Percentiles rank a stretch among this genome's conserved stretches.
Evolutionary conservation across 2,888 invertebrate genomes (phyloP).

Genomic region (Cerastis rubricosa): DNA sequence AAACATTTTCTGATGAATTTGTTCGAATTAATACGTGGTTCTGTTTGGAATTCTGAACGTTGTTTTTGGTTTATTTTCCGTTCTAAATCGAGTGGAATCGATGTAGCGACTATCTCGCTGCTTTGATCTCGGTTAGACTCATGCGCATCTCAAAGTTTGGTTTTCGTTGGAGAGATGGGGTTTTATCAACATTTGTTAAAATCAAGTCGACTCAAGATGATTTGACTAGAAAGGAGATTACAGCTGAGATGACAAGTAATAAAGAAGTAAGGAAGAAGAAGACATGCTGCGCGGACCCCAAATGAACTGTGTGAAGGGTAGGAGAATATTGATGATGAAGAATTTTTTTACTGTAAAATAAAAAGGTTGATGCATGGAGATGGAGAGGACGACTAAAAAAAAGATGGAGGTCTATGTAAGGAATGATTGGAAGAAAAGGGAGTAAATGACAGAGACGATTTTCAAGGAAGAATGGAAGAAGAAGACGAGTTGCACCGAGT

Average conservation of each 20-base stretch:
- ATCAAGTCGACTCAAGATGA: background rate
- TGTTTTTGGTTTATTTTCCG: constrained; percentile 76
- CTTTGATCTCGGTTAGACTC: constrained; percentile 77
- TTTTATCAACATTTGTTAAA: background rate
- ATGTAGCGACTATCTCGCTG: constrained; percentile 80
- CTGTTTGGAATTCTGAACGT: constrained; percentile 76
- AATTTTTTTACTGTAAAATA: background rate
- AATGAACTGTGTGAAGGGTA: background rate
- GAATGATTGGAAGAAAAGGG: too few species aligned
- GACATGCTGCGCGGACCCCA: background rate
- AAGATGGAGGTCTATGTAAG: background rate
- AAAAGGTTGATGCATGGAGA: background rate
- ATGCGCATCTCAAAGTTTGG: constrained; percentile 72
- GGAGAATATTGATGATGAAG: background rate
- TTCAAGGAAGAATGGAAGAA: too few species aligned
- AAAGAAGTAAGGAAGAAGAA: background rate
- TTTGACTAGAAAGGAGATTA: background rate
- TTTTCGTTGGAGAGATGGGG: background rate
- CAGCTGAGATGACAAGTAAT: background rate
- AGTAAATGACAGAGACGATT: too few species aligned
- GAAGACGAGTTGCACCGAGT: too few species aligned
- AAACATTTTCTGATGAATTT: constrained; percentile 81
- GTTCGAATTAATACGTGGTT: constrained; percentile 77
- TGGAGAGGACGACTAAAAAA: background rate
- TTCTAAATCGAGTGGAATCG: constrained; percentile 81